Conservation (phyloP, 2,888 invertebrate species). For the Aelia acuminata region DNA sequence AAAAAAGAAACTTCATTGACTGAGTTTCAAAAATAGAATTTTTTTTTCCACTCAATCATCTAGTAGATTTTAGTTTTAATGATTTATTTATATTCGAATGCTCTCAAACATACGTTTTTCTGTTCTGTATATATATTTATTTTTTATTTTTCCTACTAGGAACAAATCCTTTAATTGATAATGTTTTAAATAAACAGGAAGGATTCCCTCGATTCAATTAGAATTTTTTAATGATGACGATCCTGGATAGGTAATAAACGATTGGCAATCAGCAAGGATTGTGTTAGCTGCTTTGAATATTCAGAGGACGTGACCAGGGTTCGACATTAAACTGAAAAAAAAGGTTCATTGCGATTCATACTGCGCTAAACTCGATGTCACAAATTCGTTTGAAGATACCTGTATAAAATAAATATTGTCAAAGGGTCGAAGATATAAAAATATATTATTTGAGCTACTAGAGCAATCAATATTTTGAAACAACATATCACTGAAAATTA, state of each 20-base stretch:
- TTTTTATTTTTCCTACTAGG: neutral
- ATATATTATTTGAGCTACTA: neutral
- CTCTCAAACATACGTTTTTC: too few relatives aligned
- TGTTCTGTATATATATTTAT: neutral
- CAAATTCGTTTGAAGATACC: neutral
- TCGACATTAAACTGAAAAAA: neutral
- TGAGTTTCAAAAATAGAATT: too few relatives aligned
- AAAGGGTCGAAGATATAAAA: neutral
- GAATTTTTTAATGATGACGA: neutral
- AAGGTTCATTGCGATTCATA: slow-evolving; percentile 1
- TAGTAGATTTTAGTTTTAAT: too few relatives aligned
- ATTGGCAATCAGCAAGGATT: slow-evolving; percentile 13
- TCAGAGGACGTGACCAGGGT: slow-evolving; percentile 7
- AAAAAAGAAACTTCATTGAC: too few relatives aligned
- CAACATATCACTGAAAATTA: neutral
- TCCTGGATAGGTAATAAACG: neutral
- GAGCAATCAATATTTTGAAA: neutral
- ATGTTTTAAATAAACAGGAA: neutral
- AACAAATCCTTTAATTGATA: neutral
- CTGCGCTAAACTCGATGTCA: neutral
- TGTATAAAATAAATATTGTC: slow-evolving; percentile 10
- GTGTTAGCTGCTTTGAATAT: neutral
- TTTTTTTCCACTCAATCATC: too few relatives aligned
- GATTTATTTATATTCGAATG: too few relatives aligned
- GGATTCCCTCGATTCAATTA: neutral